Evolutionary conservation across 2,113 vertebrate species (phyloP), one percentile per base, ranked within the genome.

Genomic region (Chroicocephalus ridibundus): DNA sequence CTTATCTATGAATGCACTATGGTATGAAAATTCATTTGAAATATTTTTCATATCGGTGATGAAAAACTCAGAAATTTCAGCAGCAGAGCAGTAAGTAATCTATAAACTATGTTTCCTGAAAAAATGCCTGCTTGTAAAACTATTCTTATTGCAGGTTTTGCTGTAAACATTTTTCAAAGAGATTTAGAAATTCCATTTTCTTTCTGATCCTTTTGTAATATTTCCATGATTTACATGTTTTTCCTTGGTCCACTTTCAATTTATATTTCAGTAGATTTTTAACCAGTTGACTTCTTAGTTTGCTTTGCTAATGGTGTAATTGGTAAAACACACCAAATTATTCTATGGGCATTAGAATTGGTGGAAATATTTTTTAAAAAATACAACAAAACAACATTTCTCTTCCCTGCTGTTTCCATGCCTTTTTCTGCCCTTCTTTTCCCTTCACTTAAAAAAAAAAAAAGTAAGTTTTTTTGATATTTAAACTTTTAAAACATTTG

Each of bases 271-370:
- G 71, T 51, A 51, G 55, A 47, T 93, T 96, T 78, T 32, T 94
- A 90, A 79, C 52, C 86, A 86, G 54, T 55, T 36, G 46, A 82
- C 75, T 71, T 82, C 80, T 93, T 90, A 90, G 49, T 82, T 95
- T 40, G 7, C 57, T 85, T 96, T 97, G 93, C 86, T 94, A 96
- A 94, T 82, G 77, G 60, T 83, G 78, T 31, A 76, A 93, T 80
- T 88, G 86, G 62, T 34, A 90, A 75, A 94, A 80, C 52, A 85
- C 55, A 26, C 83, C 29, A 93, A 93, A 96, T 94, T 97, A 89
- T 94, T 94, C 86, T 83, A 57, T 91, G 77, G 38, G 79, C 78
- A 87, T 36, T 72, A 64, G 36, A 75, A 40, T 7, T 32, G 6
- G 3, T 79, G 16, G 32, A 79, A 20, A 69, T n/a, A 62, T 36